A percentile compares a stretch with the other conserved stretches of the same genome.
Evolutionary conservation across 2,888 invertebrate genomes (phyloP).

Genomic region (Limnephilus marmoratus): DNA sequence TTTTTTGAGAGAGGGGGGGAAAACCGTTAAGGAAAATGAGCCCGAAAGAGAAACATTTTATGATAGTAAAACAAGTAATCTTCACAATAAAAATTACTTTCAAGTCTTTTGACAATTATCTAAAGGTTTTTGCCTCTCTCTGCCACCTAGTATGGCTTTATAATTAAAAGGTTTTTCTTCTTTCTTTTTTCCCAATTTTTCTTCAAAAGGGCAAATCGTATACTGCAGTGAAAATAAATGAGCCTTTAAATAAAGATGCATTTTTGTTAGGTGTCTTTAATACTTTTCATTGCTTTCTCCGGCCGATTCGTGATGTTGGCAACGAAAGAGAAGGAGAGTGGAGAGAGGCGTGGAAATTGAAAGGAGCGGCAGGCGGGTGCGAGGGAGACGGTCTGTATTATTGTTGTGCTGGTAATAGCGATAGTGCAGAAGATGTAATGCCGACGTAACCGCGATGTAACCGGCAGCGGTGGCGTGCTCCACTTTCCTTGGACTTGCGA

Average conservation of each 20-base stretch:
- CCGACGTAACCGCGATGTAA: constrained; percentile 39
- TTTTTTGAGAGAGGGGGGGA: neutral
- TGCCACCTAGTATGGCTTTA: neutral
- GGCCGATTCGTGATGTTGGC: constrained; percentile 7
- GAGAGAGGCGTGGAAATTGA: constrained; percentile 16
- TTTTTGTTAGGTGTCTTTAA: neutral
- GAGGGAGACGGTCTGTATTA: neutral
- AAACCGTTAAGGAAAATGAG: neutral
- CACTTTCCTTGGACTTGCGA: constrained; percentile 38
- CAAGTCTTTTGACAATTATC: too few relatives aligned
- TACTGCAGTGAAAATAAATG: neutral
- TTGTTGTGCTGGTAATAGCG: neutral
- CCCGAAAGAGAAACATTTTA: neutral
- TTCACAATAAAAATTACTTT: too few relatives aligned
- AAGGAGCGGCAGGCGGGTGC: constrained; percentile 18
- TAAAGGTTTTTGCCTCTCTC: neutral
- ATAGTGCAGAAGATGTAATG: neutral
- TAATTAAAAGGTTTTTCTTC: neutral
- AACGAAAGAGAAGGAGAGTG: constrained; percentile 30
- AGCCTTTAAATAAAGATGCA: neutral
- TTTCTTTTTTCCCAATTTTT: neutral
- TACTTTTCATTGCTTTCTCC: neutral
- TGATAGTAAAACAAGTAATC: neutral
- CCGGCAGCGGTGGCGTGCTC: constrained; percentile 4
- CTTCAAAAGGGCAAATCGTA: neutral